Base-by-base conservation (phyloP, 2,888 invertebrate genomes). In the Rhagium mordax region DNA sequence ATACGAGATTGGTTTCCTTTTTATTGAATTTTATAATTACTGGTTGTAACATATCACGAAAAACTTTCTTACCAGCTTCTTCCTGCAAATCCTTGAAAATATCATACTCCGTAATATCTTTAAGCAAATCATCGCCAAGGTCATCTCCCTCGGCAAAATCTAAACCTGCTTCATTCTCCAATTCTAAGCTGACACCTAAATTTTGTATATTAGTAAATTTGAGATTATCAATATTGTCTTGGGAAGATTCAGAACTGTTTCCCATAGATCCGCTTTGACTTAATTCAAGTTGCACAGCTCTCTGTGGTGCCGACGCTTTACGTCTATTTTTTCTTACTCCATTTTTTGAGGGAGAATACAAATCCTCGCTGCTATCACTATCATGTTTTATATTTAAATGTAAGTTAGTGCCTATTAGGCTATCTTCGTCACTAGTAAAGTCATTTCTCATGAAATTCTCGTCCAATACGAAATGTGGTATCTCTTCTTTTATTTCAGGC, bases 31-130 rank as follows among this genome's bases (percentile, higher is more conserved):
- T 13, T 41, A 41, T 41, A 0, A 4, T 41, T 8, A 51, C 18
- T 18, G 2, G 18, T 18, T 51, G 16, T 8, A 16, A 51, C 18
- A 18, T 18, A 16, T 18, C 7, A 2, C 2, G 29, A 47, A 65
- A 29, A 20, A 59, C 33, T 59, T 13, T 68, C 72, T 75, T 78
- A 85, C 86, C 86, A 49, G 84, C 83, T 77, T 87, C 85, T 67
- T 86, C 84, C 48, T 83, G 82, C 51, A 86, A 71, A 61, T 85
- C 86, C 71, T 86, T 85, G 74, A 86, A 87, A 77, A 87, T 85
- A 81, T 85, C 83, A 48, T 85, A 82, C 65, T 85, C 86, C 70
- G 82, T 84, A 61, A 85, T 84, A 69, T 84, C 83, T n/a, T 79
- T 74, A 2, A 83, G 72, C 71, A 84, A 75, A 77, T 85, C 85